A percentile compares a stretch with the other conserved stretches of the same genome.
Evolutionary conservation across 2,797 vertebrate species (phyloP).

Genomic region (Fringilla coelebs): DNA sequence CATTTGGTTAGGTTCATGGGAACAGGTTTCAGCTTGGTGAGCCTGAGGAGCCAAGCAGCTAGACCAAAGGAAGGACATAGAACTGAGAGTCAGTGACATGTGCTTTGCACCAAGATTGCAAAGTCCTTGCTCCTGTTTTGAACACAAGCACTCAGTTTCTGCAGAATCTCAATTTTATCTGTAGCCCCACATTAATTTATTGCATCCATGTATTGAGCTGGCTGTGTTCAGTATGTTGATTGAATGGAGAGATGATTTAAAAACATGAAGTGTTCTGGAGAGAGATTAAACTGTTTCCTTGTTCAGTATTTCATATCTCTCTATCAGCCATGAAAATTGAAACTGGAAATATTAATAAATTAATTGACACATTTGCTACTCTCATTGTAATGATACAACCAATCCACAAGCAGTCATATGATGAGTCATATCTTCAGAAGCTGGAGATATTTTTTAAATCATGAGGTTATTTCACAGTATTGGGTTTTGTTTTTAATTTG

Average conservation of each 20-base stretch:
- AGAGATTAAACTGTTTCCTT: conserved; percentile 39
- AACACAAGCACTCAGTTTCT: background rate
- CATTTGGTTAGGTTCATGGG: background rate
- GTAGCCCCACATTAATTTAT: background rate
- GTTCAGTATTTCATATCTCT: conserved; percentile 19
- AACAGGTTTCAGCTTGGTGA: background rate
- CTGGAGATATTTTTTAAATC: background rate
- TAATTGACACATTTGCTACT: conserved; percentile 15
- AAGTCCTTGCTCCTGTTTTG: background rate
- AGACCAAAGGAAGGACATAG: background rate
- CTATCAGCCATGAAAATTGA: conserved; percentile 26
- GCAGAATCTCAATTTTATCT: background rate
- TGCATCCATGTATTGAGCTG: background rate
- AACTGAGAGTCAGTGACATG: background rate
- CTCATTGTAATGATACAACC: background rate
- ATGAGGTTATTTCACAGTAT: background rate
- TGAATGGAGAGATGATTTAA: conserved; percentile 24
- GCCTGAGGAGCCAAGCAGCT: background rate
- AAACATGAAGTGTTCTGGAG: conserved; percentile 36
- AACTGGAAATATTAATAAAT: conserved; percentile 34
- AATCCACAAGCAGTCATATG: background rate
- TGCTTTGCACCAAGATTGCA: background rate
- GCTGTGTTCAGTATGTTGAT: background rate
- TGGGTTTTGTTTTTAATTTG: background rate
- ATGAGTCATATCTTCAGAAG: background rate